phyloP scores from a whole-genome alignment of 2,113 vertebrate genomes.

The Platichthys stellatus region DNA sequence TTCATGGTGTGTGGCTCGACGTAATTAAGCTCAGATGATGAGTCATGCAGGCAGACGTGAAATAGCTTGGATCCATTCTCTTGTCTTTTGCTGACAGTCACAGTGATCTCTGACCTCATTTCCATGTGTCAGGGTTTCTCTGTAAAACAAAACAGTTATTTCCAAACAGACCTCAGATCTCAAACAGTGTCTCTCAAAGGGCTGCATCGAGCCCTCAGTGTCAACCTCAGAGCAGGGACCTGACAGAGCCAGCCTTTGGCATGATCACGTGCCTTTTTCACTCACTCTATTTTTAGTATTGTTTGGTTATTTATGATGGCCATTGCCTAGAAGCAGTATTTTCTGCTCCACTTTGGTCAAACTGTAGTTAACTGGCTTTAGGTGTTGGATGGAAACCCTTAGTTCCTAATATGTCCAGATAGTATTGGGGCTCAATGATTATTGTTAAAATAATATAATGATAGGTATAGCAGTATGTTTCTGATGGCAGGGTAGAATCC shows the following conservation, averaged over 20 bases:
- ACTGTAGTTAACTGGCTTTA: constrained; percentile 13
- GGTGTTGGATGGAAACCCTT: neutral
- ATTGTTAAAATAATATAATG: neutral
- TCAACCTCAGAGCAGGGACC: constrained; percentile 53
- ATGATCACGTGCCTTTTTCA: constrained; percentile 45
- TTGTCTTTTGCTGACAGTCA: constrained; percentile 8
- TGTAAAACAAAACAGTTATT: neutral
- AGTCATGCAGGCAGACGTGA: neutral
- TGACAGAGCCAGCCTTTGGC: constrained; percentile 45
- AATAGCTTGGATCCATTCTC: neutral
- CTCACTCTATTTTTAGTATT: constrained; percentile 53
- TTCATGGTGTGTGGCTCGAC: neutral
- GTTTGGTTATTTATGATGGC: constrained; percentile 67
- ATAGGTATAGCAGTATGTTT: neutral
- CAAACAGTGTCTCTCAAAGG: neutral
- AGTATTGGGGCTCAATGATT: neutral
- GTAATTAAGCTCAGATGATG: neutral
- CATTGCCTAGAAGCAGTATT: constrained; percentile 57
- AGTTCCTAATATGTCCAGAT: neutral
- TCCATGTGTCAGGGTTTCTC: neutral
- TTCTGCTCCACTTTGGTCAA: constrained; percentile 32
- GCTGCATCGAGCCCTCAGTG: constrained; percentile 32
- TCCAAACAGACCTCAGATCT: neutral
- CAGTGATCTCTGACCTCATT: constrained; percentile 31
- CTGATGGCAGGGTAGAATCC: neutral